phyloP scores from a whole-genome alignment of 2,113 vertebrate species.

The Prochilodus magdalenae region DNA sequence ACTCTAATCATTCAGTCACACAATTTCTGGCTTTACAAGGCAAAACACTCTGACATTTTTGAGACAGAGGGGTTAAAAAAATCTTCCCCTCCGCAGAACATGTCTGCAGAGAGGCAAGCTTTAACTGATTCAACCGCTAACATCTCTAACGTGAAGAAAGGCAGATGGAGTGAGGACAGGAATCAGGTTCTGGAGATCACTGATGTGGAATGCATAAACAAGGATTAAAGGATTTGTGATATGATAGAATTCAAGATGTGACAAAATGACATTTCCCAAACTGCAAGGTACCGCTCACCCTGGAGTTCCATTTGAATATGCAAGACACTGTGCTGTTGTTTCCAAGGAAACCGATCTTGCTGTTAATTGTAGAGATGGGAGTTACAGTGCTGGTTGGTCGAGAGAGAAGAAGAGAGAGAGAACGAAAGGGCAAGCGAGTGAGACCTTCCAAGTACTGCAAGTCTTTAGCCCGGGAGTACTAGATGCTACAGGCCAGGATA shows the following conservation, averaged over 20 bases:
- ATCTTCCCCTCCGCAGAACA: too few species aligned
- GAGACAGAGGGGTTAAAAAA: not conserved
- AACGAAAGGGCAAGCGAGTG: not conserved
- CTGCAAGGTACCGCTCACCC: constrained; percentile 2
- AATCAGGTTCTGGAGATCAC: constrained; percentile 18
- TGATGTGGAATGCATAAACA: constrained; percentile 24
- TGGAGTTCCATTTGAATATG: constrained; percentile 38
- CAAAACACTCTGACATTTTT: not conserved
- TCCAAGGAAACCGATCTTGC: constrained; percentile 54
- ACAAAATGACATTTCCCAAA: constrained; percentile 38
- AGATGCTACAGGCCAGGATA: not conserved
- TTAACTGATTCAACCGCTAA: not conserved
- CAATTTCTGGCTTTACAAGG: not conserved
- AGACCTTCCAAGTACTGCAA: not conserved
- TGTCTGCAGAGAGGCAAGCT: not conserved
- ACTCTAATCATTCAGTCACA: not conserved
- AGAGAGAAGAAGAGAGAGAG: not conserved
- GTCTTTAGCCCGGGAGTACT: not conserved
- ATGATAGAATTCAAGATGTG: constrained; percentile 42
- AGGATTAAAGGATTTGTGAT: constrained; percentile 59
- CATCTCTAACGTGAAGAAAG: not conserved
- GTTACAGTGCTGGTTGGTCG: constrained; percentile 10
- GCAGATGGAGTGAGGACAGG: not conserved
- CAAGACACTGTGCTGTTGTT: constrained; percentile 51
- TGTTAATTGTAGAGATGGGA: constrained; percentile 37